Evolutionary conservation across 1,140 invertebrate species (phyloP), one percentile per base, ranked within the genome.

Genomic region (Zaprionus kolodkinae): DNA sequence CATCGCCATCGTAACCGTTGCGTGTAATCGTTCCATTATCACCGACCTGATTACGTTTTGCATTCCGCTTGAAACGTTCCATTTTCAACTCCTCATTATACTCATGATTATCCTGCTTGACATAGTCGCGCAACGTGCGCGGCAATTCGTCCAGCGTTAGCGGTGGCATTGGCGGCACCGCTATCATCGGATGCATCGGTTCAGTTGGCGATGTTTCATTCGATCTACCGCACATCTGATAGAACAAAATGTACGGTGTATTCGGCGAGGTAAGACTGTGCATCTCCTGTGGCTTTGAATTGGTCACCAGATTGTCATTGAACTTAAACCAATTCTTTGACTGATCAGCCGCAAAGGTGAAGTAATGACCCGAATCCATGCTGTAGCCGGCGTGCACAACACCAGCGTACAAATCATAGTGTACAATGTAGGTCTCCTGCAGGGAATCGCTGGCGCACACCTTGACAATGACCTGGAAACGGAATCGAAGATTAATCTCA

Each of bases 351-450:
- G 96, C 96, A 78, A 96, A 95, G 0, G 96, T 97, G 83, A 97
- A 97, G 90, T 98, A 98, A 91, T 98, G 97, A 0, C 97, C 97
- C 6, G 96, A 96, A 84, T 97, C 96, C 75, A 97, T 95, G 45
- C 95, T 96, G 12, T 95, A 95, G 2, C 97, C 97, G 0, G 95
- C 96, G 91, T 98, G 97, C 0, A 98, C 95, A 0, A 98, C 96
- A 0, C 96, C 96, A 0, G 96, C 96, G 84, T 97, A 97, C 0
- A 98, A 89, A 10, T 94, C 94, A 89, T 97, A 97, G 6, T 93
- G 92, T 17, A 94, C 93, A 6, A 72, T 78, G 12, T 74, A 88
- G 21, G 80, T 79, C 64, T 92, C 91, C 59, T 84, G 78, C 38
- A 86, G 67, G 0, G 70, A 79, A 15, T 92, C 88, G 6, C 55